Base-by-base conservation (phyloP, 2,888 invertebrate species). In the Lepetodrilus schrolli region DNA sequence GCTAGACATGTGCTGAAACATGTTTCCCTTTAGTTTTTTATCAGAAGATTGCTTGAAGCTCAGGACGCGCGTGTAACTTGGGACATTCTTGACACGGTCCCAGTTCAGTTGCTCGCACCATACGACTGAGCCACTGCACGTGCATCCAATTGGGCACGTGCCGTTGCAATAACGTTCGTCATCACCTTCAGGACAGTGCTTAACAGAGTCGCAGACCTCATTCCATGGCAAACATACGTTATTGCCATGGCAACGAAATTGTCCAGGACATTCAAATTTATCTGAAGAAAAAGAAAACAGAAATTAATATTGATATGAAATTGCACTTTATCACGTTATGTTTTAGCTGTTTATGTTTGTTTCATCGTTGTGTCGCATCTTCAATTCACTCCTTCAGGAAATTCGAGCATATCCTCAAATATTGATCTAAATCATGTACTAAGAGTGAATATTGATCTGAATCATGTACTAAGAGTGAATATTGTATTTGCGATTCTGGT, bases 141-240 rank as follows among this genome's bases (percentile, higher is more conserved):
- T 7, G 2, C n/a, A 70, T 4, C 8, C 49, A 3, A 23, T n/a
- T 43, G 49, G 70, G 23, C 48, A 48, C 30, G 10, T 23, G 13
- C 23, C n/a, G 47, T 72, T 37, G 36, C 72, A 72, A 21, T 26
- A 47, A 5, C 23, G 65, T 30, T 72, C 72, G 36, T 72, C 72
- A n/a, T 72, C 47, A 17, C 72, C 72, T 4, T 43, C 48, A 17
- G 58, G 34, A 47, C 72, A 72, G 17, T 72, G 65, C 13, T 37
- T 58, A 13, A 65, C 30, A 20, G 49, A 47, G 21, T 72, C 72
- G 48, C 72, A 72, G 8, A 72, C 72, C 13, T 72, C 26, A 13
- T 65, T 38, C 65, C 58, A 65, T 20, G 58, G 65, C 5, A 72
- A n/a, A 37, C 72, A 72, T 2, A 66, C 36, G 17, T 20, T 65